Evolutionary conservation across 2,113 vertebrate species (phyloP), one percentile per base, ranked within the genome.

Genomic region (Fulmarus glacialis): DNA sequence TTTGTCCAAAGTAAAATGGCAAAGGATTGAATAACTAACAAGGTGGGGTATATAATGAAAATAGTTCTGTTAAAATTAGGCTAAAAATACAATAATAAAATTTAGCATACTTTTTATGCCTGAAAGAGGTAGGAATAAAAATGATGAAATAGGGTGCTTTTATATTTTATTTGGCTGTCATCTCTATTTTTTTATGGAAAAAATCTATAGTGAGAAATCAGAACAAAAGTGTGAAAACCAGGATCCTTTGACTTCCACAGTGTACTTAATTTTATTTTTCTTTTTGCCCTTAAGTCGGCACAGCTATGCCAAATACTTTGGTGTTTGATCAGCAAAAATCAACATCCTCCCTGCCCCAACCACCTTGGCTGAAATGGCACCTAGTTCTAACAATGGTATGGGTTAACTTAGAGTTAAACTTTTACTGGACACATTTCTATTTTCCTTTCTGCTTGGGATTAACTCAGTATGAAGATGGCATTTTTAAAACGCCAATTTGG

Each of bases 401-500:
- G 9, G 19, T 77, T 60, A 27, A 32, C 34, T 27, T 36, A 18
- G 15, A 38, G 22, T 30, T 43, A 30, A 42, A 17, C 5, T 34
- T 10, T 15, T 34, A 34, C 66, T 16, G 15, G 18, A 11, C 9
- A 16, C 0, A 0, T 58, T 24, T 74, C 8, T 38, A 2, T 32
- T 52, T 42, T 48, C 16, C 21, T 56, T 30, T 73, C 32, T 59
- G 20, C 18, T 45, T 52, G 40, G 38, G 34, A 50, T 59, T 45
- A 45, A 42, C 12, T 89, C 32, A 7, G 6, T 17, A 27, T 2
- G 26, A 56, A 50, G 8, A 14, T 30, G 17, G 42, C 13, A 2
- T 11, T 72, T n/a, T 20, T 21, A 32, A 32, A 50, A 64, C 21
- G 58, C 14, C 6, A 13, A 3, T 27, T 30, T 74, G 29, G 8